Evolutionary conservation across 1,140 invertebrate genomes (phyloP).

Genomic region (Musca vetustissima): DNA sequence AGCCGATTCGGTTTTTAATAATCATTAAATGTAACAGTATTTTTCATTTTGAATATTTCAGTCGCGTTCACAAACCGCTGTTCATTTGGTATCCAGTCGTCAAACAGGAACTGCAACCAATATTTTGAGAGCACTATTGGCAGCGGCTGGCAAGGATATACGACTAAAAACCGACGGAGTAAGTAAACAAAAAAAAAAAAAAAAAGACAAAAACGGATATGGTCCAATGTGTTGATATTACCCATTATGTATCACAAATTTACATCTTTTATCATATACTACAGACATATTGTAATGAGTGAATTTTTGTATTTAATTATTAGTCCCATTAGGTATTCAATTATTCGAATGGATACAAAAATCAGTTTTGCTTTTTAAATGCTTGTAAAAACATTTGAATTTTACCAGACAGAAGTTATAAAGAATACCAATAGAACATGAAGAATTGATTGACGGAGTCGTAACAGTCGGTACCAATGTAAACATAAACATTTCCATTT

Average conservation of each 20-base stretch:
- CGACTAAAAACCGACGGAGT: slow-evolving; percentile 83
- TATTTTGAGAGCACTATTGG: slow-evolving; percentile 80
- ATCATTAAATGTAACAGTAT: neutral
- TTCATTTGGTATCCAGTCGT: slow-evolving; percentile 87
- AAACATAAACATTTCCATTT: slow-evolving; percentile 40
- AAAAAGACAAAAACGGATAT: too few relatives aligned
- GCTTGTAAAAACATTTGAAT: neutral
- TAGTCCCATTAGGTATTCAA: too few relatives aligned
- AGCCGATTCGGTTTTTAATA: neutral
- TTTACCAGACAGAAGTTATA: slow-evolving; percentile 14
- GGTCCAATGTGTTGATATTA: too few relatives aligned
- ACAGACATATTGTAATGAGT: too few relatives aligned
- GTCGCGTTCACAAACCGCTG: slow-evolving; percentile 81
- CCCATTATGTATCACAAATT: too few relatives aligned
- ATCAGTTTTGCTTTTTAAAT: too few relatives aligned
- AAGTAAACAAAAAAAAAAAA: too few relatives aligned
- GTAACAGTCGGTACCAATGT: slow-evolving; percentile 52
- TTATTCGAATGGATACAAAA: too few relatives aligned
- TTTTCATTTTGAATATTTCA: slow-evolving; percentile 41
- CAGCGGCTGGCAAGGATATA: slow-evolving; percentile 84
- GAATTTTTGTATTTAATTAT: too few relatives aligned
- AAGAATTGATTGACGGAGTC: slow-evolving; percentile 25
- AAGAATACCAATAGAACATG: neutral
- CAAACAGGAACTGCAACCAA: slow-evolving; percentile 88
- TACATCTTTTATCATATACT: too few relatives aligned